Base-by-base conservation (phyloP, 2,113 vertebrate species). In the Neolamprologus hecqui region DNA sequence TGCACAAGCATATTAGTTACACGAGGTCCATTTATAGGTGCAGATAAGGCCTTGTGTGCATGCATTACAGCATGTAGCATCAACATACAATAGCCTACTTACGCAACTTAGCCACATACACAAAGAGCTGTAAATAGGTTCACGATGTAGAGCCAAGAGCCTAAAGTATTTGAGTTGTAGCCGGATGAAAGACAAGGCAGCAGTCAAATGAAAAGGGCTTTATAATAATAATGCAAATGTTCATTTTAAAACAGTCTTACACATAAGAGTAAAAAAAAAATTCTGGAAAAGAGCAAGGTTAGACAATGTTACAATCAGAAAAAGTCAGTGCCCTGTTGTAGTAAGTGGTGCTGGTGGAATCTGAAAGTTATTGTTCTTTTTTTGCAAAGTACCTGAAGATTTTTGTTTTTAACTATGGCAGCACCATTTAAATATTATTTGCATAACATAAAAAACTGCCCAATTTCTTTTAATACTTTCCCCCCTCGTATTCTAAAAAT, bases 1-100 rank as follows among this genome's bases (percentile, higher is more conserved):
- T 58, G 88, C 79, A 90, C 89, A 92, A 93, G 90, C 81, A 54
- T 94, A 95, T 95, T 94, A 88, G 87, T 95, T 96, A 92, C 93
- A 93, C 51, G 35, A 7, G 49, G 28, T 90, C 89, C 88, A 95
- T 95, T 95, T 96, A 92, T 94, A 94, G 93, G 89, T 47, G 86
- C 85, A 90, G 85, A 83, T 89, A 79, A 93, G 89, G 91, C 91
- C 86, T 4, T 79, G 88, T 89, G 86, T 79, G 90, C 80, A 75
- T 54, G 82, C 80, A 82, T 70, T 83, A 89, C 65, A 84, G 88
- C 82, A 86, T 92, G 91, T 84, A 86, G 68, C 88, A 86, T 88
- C 86, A 87, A 86, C 86, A 91, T 87, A 91, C 93, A 93, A 92
- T 85, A 84, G 90, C 84, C 84, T 81, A 77, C 79, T 86, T 45